Percentiles rank a stretch among this genome's conserved stretches.
phyloP scores from a whole-genome alignment of 2,113 vertebrate species.

The Ancistrus triradiatus region DNA sequence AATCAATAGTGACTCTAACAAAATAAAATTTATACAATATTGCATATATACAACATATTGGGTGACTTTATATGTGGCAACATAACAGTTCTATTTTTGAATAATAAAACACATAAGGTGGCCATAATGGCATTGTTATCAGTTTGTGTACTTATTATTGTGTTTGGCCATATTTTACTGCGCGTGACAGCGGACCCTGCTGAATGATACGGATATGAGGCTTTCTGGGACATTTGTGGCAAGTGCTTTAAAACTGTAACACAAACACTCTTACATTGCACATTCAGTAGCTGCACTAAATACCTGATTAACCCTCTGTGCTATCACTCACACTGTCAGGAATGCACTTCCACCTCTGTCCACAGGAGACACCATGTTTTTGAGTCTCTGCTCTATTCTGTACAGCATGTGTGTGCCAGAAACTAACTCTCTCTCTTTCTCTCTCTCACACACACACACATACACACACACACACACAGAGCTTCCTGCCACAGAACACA shows the following conservation, averaged over 20 bases:
- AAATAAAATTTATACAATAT: too few species aligned
- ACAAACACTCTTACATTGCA: background rate
- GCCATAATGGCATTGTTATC: too few species aligned
- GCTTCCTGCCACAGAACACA: slow-evolving; percentile 19
- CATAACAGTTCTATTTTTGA: too few species aligned
- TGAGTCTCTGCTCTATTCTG: background rate
- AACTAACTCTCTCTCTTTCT: background rate
- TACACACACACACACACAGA: too few species aligned
- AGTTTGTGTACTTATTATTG: too few species aligned
- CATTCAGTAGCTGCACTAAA: background rate
- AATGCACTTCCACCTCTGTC: background rate
- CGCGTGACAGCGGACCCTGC: too few species aligned
- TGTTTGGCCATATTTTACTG: too few species aligned
- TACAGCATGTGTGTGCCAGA: slow-evolving; percentile 3
- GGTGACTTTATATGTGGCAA: too few species aligned
- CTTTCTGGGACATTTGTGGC: background rate
- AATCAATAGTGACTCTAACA: too few species aligned
- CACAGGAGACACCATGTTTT: background rate
- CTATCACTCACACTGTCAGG: background rate
- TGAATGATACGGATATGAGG: background rate
- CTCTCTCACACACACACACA: too few species aligned
- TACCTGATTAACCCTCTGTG: background rate
- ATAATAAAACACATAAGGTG: too few species aligned
- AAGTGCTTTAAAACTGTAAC: background rate
- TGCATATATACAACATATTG: too few species aligned